Conservation (phyloP, 2,113 vertebrate genomes). For the Nesoenas mayeri region DNA sequence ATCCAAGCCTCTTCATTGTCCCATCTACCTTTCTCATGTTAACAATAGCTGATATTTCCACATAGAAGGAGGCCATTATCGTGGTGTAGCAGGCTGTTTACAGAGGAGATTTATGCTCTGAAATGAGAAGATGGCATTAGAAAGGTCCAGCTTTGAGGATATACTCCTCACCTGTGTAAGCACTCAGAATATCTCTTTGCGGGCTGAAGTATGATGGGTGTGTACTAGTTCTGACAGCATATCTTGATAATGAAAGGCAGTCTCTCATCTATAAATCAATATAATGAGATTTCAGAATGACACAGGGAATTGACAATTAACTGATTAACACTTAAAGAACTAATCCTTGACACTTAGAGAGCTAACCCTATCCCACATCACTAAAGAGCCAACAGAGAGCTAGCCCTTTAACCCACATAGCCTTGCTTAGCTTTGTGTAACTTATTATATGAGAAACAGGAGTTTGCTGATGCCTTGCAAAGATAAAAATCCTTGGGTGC, state of each 20-base stretch:
- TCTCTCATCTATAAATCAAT: background rate
- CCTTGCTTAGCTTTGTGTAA: too few relatives aligned
- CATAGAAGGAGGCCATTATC: rapidly evolving
- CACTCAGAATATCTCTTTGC: background rate
- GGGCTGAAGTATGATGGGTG: background rate
- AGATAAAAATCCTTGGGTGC: too few relatives aligned
- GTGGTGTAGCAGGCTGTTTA: background rate
- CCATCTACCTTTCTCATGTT: background rate
- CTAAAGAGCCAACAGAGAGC: too few relatives aligned
- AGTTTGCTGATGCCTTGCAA: too few relatives aligned
- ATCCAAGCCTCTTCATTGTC: background rate
- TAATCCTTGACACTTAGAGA: too few relatives aligned
- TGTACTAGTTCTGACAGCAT: background rate
- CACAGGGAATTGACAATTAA: too few relatives aligned
- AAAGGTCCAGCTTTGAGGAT: background rate
- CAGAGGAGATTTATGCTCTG: background rate
- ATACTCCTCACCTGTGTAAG: background rate
- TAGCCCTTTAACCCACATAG: too few relatives aligned
- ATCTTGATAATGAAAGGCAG: background rate
- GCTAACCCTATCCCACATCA: too few relatives aligned
- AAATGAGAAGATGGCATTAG: background rate
- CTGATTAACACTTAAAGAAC: too few relatives aligned
- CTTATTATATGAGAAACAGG: too few relatives aligned
- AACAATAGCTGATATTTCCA: background rate
- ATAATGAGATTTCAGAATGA: background rate